Conservation (phyloP, 1,140 invertebrate species). For the Polypedilum vanderplanki region DNA sequence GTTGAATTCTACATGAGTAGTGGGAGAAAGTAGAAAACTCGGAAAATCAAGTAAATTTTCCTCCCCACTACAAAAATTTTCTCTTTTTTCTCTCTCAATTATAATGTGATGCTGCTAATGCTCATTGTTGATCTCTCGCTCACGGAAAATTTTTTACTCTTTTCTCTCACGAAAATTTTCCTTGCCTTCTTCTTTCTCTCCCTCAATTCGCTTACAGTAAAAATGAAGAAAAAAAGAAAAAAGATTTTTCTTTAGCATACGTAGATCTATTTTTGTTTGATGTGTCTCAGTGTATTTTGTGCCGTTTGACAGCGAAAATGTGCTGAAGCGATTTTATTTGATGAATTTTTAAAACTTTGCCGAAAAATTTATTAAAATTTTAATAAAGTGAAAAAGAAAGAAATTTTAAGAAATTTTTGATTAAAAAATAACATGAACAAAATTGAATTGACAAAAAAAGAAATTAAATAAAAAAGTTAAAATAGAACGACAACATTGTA, state of each 20-base stretch:
- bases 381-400: neutral
- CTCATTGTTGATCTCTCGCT: neutral
- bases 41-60: neutral
- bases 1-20: neutral
- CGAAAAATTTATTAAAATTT: neutral
- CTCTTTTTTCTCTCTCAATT: neutral
- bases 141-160: neutral
- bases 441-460: neutral
- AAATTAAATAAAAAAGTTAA: neutral
- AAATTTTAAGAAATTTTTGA: neutral
- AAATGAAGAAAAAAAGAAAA: too few relatives aligned
- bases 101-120: constrained; percentile 8
- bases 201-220: neutral
- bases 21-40: constrained; percentile 21
- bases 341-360: neutral
- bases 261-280: constrained; percentile 24
- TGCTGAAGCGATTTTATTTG: neutral
- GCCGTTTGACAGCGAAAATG: constrained; percentile 25
- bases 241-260: neutral
- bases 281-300: constrained; percentile 21
- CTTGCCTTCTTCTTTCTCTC: neutral
- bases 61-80: constrained; percentile 16
- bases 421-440: neutral
- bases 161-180: neutral
- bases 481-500: neutral